phyloP scores from a whole-genome alignment of 1,140 invertebrate genomes.

The Caerostris darwini region DNA sequence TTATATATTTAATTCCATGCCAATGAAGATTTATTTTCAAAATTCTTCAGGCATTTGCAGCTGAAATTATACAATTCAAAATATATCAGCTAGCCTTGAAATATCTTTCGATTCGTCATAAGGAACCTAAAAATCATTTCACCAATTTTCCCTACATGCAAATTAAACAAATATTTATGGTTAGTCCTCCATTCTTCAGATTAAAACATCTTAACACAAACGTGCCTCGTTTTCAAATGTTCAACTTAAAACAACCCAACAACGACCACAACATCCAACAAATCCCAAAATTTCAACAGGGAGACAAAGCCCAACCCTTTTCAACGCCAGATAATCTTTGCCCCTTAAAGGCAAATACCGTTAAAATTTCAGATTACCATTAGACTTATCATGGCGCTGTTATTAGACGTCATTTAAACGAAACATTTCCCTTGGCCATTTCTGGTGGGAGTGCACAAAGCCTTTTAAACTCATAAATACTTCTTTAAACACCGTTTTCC shows the following conservation, averaged over 20 bases:
- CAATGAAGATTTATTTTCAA: no score
- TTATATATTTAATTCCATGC: no score
- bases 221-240: not conserved
- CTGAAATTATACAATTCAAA: no score
- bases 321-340: not conserved
- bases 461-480: conserved; percentile 24
- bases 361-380: conserved; percentile 24
- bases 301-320: not conserved
- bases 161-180: not conserved
- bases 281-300: no score
- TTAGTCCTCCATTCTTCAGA: not conserved
- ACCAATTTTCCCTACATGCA: not conserved
- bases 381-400: conserved; percentile 9
- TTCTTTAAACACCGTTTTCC: conserved; percentile 25
- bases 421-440: conserved; percentile 14
- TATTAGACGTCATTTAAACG: conserved; percentile 19
- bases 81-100: not conserved
- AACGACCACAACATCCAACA: no score
- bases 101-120: not conserved
- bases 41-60: no score
- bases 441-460: not conserved
- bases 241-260: not conserved
- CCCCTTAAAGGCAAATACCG: conserved; percentile 10
- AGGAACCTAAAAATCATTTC: not conserved
- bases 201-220: not conserved